A percentile compares a stretch with the other conserved stretches of the same genome.
These are phyloP conservation scores for Gallinago media DNA, from an alignment of 2,113 vertebrate genomes.

Conservation along the genomic window DNA sequence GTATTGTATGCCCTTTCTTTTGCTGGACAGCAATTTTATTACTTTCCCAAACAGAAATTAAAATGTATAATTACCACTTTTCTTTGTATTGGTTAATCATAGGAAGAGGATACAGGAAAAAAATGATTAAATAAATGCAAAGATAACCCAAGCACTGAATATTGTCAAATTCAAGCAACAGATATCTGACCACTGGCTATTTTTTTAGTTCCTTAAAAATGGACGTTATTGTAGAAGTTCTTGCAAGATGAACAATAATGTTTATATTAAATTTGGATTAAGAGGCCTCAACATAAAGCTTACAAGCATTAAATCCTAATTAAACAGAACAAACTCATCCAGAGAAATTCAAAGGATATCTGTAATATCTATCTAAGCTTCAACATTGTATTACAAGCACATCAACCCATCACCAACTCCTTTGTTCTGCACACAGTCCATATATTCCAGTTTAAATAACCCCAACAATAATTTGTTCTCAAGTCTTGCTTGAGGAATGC, in stretches of 20 bases:
- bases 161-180: background rate
- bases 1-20: background rate
- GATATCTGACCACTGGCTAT: background rate
- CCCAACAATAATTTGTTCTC: background rate
- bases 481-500: background rate
- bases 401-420: background rate
- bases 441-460: background rate
- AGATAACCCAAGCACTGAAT: background rate
- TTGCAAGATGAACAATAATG: background rate
- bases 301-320: background rate
- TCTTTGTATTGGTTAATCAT: background rate
- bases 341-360: background rate
- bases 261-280: background rate
- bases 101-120: background rate
- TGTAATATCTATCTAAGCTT: background rate
- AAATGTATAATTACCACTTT: background rate
- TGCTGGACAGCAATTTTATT: background rate
- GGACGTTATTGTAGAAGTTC: background rate
- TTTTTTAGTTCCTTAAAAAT: background rate
- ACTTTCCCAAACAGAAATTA: background rate
- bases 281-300: background rate
- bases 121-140: background rate
- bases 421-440: background rate
- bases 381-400: background rate
- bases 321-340: background rate